These are phyloP conservation scores for Petrocephalus microphthalmus DNA, from an alignment of 2,113 vertebrate species.

Conservation along the genomic window DNA sequence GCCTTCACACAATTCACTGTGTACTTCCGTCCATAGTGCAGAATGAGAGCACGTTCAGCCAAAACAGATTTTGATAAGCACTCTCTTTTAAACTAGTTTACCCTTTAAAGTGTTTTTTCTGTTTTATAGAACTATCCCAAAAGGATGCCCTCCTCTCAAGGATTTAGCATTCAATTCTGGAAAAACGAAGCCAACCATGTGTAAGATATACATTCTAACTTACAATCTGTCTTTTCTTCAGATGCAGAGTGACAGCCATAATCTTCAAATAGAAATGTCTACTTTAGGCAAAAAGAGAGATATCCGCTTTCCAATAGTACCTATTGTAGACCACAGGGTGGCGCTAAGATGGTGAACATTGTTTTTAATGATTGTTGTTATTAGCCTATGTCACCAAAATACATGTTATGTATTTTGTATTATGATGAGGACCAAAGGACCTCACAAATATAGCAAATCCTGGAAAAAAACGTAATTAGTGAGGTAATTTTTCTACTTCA, in stretches of 20 bases:
- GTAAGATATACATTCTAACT: not conserved
- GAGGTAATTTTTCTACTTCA: no score
- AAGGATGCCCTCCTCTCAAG: not conserved
- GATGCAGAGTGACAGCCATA: slow-evolving; percentile 40
- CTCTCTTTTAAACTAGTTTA: no score
- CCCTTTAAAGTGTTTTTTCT: no score
- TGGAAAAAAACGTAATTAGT: no score
- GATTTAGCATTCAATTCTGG: not conserved
- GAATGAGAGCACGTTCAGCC: no score
- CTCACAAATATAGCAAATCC: no score
- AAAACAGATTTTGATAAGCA: no score
- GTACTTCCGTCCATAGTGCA: no score
- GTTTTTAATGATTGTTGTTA: not conserved
- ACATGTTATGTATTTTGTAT: not conserved
- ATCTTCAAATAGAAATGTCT: slow-evolving; percentile 41
- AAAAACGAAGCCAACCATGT: not conserved
- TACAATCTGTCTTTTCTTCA: slow-evolving; percentile 30
- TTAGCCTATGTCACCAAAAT: not conserved
- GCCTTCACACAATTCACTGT: no score
- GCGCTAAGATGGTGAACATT: slow-evolving; percentile 49
- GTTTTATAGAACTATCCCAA: no score
- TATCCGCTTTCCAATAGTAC: slow-evolving; percentile 54
- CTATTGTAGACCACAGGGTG: slow-evolving; percentile 44
- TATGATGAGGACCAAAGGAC: no score
- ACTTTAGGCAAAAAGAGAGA: slow-evolving; percentile 48